Base-by-base conservation (phyloP, 2,797 vertebrate species). In the Molossus alvarezi region DNA sequence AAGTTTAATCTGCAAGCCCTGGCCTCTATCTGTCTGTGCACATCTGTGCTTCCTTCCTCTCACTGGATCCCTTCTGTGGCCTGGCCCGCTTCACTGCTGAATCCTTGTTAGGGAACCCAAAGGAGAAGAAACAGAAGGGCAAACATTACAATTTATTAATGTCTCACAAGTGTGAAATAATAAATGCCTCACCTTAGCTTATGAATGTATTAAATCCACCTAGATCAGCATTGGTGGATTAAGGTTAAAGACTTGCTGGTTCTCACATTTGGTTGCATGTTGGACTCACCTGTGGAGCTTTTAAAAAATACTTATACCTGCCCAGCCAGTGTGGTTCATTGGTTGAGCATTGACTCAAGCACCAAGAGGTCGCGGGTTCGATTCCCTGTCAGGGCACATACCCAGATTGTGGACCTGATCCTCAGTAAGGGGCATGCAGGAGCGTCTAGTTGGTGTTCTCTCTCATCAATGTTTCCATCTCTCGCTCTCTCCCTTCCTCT, bases 121-220 rank as follows among this genome's bases (percentile, higher is more conserved):
- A 81, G 29, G 20, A 93, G 51, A 85, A 85, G 21, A 72, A 84
- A 79, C 53, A 29, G 48, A 37, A 86, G 55, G n/a, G 21, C 51
- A 80, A 94, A 81, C 62, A 14, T 55, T 71, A 73, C 75, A 53
- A 55, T 53, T 73, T 55, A 75, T n/a, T 89, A 69, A 79, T 89
- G 13, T 85, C n/a, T 90, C 58, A 58, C 12, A 57, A 88, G 20
- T 58, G 27, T 58, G 72, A 76, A 73, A 69, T 92, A 85, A 90
- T 53, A 53, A 53, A 73, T 60, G 85, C 41, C 53, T 81, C 51
- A 41, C n/a, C 17, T 73, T 75, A 45, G 55, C 53, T 77, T 88
- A 27, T 71, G 84, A 88, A 92, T 77, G 33, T 53, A 69, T 62
- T 90, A 73, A 75, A 76, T 81, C 27, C 14, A 62, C 18, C 58